Conservation (phyloP, 1,140 invertebrate species). For the Microplitis demolitor region DNA sequence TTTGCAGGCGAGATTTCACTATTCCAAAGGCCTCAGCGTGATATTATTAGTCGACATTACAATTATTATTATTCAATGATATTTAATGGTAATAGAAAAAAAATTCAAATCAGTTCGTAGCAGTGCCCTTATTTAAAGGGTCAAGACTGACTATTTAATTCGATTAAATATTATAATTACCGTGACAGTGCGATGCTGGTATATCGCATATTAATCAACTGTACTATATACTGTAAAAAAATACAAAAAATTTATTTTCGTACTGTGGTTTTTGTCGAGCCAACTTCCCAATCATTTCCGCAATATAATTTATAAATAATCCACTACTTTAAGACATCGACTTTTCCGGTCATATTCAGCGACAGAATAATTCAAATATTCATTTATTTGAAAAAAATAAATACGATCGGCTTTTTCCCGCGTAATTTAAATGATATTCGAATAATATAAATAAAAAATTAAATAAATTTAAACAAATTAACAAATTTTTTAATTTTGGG, state of each 20-base stretch:
- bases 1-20: neutral
- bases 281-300: neutral
- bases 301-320: neutral
- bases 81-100: neutral
- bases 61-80: neutral
- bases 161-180: constrained; percentile 15
- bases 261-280: constrained; percentile 4
- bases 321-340: neutral
- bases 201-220: constrained; percentile 28
- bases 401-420: no score
- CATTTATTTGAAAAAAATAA: no score
- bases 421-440: no score
- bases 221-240: constrained; percentile 31
- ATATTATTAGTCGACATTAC: neutral
- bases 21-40: neutral
- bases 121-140: constrained; percentile 25
- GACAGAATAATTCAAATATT: no score
- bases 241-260: constrained; percentile 33
- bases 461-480: neutral
- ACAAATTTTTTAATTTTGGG: constrained; percentile 42
- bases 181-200: constrained; percentile 31
- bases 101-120: constrained; percentile 2
- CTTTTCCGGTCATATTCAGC: no score
- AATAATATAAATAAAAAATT: neutral
- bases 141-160: constrained; percentile 34